Evolutionary conservation across 2,888 invertebrate species (phyloP), one percentile per base, ranked within the genome.

Genomic region (Tineola bisselliella): DNA sequence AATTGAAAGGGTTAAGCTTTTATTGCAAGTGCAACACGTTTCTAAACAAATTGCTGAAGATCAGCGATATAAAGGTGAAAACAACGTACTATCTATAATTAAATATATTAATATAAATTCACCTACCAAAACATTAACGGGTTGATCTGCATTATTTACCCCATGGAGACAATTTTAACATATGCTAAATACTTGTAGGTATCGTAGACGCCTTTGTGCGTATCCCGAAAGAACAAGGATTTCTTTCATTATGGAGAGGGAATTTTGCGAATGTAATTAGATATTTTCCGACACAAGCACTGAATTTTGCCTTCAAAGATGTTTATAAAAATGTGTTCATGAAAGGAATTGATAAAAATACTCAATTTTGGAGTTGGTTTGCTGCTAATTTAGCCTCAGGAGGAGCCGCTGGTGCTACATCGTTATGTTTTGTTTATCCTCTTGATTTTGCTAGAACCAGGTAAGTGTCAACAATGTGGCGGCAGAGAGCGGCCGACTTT

Each of bases 291-390:
- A 96, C 96, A 33, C 96, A 97, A 81, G 97, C 97, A 52, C 89
- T 97, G 62, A 97, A 97, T 87, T 97, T 97, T 80, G 95, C 97
- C 66, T 97, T 97, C 86, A 97, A 97, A 82, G 98, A 98, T 83
- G 92, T 96, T 71, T 97, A 96, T 87, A 97, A 97, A 88, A 84
- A 89, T 69, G 67, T 96, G 61, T 97, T 98, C 84, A 87, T 97
- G 69, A 91, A 91, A 44, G 94, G 93, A 44, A 91, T 97, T 57
- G 93, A 96, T 79, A 97, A 97, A 86, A 93, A 96, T 71, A 94
- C 91, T 58, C 92, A 94, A 71, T 97, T 96, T 88, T 94, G 94
- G 94, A 90, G 90, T 70, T 94, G 94, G 74, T 95, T 97, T 74
- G 86, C 91, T 63, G 96, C 95, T 62, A 97, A 97, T 81, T 89